Conservation (phyloP, 2,113 vertebrate species). For the Eublepharis macularius region DNA sequence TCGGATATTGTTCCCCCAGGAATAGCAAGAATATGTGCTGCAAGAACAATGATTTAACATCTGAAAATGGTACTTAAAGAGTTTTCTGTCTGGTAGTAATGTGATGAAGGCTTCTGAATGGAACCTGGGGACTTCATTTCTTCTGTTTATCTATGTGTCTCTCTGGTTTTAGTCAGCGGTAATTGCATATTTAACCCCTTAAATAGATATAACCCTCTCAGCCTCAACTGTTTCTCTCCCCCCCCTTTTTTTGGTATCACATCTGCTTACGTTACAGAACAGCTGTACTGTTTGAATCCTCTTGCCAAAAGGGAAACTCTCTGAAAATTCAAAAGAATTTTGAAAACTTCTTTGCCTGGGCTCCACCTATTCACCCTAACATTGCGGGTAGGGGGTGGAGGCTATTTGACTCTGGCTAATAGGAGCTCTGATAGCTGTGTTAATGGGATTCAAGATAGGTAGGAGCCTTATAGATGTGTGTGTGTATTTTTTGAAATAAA, state of each 20-base stretch:
- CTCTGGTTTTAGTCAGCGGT: constrained; percentile 78
- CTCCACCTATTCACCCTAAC: constrained; percentile 31
- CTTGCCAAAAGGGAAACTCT: constrained; percentile 39
- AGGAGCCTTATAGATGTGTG: constrained; percentile 51
- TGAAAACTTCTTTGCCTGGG: constrained; percentile 45
- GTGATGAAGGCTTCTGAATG: constrained; percentile 78
- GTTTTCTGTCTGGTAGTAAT: constrained; percentile 81
- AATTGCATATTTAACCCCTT: constrained; percentile 82
- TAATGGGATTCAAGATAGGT: constrained; percentile 60
- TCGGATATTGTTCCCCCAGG: constrained; percentile 83
- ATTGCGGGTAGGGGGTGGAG: constrained; percentile 35
- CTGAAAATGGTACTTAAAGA: constrained; percentile 85
- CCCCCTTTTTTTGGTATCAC: constrained; percentile 28
- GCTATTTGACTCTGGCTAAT: constrained; percentile 33
- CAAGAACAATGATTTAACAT: constrained; percentile 81
- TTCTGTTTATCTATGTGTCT: constrained; percentile 83
- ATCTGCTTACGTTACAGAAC: constrained; percentile 57
- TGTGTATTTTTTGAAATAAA: constrained; percentile 29
- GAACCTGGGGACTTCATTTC: constrained; percentile 81
- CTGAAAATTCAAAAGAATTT: constrained; percentile 53
- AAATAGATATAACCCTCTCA: constrained; percentile 75
- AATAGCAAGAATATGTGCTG: constrained; percentile 74
- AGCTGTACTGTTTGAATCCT: constrained; percentile 47
- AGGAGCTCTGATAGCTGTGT: constrained; percentile 47
- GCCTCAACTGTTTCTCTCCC: constrained; percentile 45